Evolutionary conservation across 2,888 invertebrate genomes (phyloP), one percentile per base, ranked within the genome.

Genomic region (Leptopilina syphax): DNA sequence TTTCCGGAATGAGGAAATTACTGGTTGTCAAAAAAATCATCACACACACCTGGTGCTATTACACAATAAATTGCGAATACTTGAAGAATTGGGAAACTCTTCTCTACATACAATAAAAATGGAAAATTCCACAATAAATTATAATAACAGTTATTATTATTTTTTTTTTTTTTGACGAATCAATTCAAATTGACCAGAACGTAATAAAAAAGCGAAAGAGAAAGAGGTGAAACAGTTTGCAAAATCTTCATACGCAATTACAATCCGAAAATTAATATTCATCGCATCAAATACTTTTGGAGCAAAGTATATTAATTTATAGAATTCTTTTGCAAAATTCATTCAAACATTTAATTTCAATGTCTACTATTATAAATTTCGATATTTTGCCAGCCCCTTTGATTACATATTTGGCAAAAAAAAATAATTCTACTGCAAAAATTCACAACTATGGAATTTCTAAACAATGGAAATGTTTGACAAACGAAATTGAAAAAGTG

Each of bases 1-100:
- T 18, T 68, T 54, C 34, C 34, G 70, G 70, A 70, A 70, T 57
- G 54, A 70, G 70, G 54, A 70, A 70, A 70, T 34, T 54, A 13
- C 34, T 70, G 70, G n/a, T 12, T 70, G 54, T 70, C 54, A 70
- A 54, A 34, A 34, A 34, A 34, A 34, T 34, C 34, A 3, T 3
- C 34, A 70, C 54, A 1, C 9, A n/a, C 50, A 70, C 54, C 70
- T 70, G 34, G 54, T 1, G 70, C 13, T 54, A 8, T 70, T 50
- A 54, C 54, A 54, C 70, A 57, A 54, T 27, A 54, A 50, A 18
- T 10, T 10, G 13, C 27, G 24, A 63, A 24, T 24, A 54, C 13
- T 13, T 34, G 1, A 54, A 24, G 24, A 4, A 9, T 70, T 24
- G 27, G 27, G 12, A 34, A 70, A 70, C 27, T 27, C 13, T 70